Evolutionary conservation across 1,140 invertebrate genomes (phyloP), one percentile per base, ranked within the genome.

Genomic region (Cephus cinctus): DNA sequence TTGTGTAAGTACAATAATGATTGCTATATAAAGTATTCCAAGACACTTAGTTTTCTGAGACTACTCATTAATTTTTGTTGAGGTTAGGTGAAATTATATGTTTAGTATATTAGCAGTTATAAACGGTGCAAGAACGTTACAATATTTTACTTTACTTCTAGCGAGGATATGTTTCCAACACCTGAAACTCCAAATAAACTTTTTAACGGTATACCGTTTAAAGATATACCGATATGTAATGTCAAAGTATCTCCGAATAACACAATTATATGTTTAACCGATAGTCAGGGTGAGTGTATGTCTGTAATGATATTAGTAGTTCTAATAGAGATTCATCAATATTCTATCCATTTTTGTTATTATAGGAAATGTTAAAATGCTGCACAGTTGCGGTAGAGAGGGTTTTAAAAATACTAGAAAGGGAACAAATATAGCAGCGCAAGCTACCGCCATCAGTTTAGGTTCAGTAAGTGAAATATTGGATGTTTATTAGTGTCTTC

Each of bases 321-420:
- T n/a, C n/a, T n/a, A n/a, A n/a, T n/a, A n/a, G n/a, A n/a, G n/a
- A n/a, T 27, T 8, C 8, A 5, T 27, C 11, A 40, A 40, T n/a
- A 8, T 27, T 8, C 25, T 27, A 27, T 8, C 6, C 25, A 8
- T 32, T 51, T 43, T 43, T 52, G 63, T 44, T 46, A 25, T 68
- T 75, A 19, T 43, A 85, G 83, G 84, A 30, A 61, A 54, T 8
- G 76, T 83, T 3, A 77, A 83, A 55, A 35, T 85, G 1, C 73
- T 86, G 11, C 75, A 86, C 42, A 84, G 89, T 4, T 88, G 91
- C 81, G 90, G 94, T 12, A 81, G 88, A 49, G 94, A 98, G 75
- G 96, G 96, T 18, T 98, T 94, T 65, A 96, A 95, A 73, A 92
- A 96, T 76, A 86, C 92, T 3, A 86, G 86, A 55, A 98, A 98